These are phyloP conservation scores for Nasonia giraulti DNA, from an alignment of 1,140 invertebrate species.

Conservation along the genomic window DNA sequence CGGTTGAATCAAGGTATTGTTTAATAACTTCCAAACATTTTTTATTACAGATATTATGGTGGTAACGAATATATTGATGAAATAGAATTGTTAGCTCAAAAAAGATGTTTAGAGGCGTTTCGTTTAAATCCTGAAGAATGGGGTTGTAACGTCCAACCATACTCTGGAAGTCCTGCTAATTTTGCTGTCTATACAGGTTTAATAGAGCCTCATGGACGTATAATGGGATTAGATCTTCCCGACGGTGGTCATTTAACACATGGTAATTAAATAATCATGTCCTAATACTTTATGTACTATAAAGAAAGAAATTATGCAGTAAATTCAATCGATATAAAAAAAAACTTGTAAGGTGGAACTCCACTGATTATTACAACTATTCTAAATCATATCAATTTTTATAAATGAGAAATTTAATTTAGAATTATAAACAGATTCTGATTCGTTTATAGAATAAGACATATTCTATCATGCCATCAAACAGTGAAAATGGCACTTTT, in stretches of 20 bases:
- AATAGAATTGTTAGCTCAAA: slow-evolving; percentile 92
- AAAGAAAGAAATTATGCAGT: too few species aligned
- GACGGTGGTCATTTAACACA: slow-evolving; percentile 98
- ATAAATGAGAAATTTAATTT: too few species aligned
- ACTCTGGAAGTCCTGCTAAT: slow-evolving; percentile 98
- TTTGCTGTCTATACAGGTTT: slow-evolving; percentile 95
- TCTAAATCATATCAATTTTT: too few species aligned
- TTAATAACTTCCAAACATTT: background rate
- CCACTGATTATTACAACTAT: too few species aligned
- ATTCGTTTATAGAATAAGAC: too few species aligned
- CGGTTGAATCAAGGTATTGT: too few species aligned
- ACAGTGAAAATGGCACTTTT: too few species aligned
- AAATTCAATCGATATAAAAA: too few species aligned
- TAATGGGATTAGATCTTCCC: slow-evolving; percentile 97
- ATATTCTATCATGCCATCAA: too few species aligned
- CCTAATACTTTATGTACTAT: too few species aligned
- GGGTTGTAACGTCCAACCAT: slow-evolving; percentile 99
- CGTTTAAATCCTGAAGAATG: slow-evolving; percentile 89
- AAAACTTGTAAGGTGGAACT: too few species aligned
- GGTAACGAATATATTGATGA: slow-evolving; percentile 98
- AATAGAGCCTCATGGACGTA: slow-evolving; percentile 92
- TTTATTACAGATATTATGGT: slow-evolving; percentile 87
- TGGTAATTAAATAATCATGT: slow-evolving; percentile 71
- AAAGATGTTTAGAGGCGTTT: slow-evolving; percentile 90
- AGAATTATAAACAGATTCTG: too few species aligned